Evolutionary conservation across 2,888 invertebrate species (phyloP).

Genomic region (Cephus spinipes): DNA sequence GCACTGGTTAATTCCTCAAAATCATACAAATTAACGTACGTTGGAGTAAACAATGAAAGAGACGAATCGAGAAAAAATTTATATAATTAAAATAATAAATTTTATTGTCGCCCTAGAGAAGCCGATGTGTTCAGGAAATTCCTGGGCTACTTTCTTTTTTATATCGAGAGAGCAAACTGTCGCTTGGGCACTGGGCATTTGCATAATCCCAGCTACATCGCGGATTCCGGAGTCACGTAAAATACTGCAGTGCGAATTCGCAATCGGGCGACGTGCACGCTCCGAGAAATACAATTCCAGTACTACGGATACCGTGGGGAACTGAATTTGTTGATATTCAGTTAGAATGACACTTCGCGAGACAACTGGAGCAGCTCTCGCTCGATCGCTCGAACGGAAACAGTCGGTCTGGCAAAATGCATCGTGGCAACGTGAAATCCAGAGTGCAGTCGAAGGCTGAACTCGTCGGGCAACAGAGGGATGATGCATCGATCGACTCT

Average conservation of each 20-base stretch:
- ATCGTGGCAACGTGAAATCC: neutral
- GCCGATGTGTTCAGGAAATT: neutral
- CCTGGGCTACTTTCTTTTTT: neutral
- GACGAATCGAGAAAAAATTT: neutral
- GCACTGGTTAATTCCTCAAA: neutral
- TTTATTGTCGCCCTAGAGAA: neutral
- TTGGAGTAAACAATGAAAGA: neutral
- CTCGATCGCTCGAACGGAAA: neutral
- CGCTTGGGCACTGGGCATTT: neutral
- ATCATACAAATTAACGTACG: neutral
- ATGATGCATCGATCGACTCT: neutral
- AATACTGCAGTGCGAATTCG: neutral
- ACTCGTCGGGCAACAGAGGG: neutral
- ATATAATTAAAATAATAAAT: neutral
- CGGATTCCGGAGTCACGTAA: neutral
- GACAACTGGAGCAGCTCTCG: conserved; percentile 33
- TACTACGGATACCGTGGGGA: conserved; percentile 3
- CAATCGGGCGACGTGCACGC: neutral
- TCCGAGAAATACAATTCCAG: neutral
- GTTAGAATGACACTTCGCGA: conserved; percentile 45
- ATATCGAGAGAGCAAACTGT: neutral
- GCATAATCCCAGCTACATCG: neutral
- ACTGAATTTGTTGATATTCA: conserved; percentile 47
- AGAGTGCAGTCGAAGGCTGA: neutral
- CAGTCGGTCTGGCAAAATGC: neutral